A percentile compares a stretch with the other conserved stretches of the same genome.
Evolutionary conservation across 2,888 invertebrate genomes (phyloP).

Genomic region (Blastobasis lacticolella): DNA sequence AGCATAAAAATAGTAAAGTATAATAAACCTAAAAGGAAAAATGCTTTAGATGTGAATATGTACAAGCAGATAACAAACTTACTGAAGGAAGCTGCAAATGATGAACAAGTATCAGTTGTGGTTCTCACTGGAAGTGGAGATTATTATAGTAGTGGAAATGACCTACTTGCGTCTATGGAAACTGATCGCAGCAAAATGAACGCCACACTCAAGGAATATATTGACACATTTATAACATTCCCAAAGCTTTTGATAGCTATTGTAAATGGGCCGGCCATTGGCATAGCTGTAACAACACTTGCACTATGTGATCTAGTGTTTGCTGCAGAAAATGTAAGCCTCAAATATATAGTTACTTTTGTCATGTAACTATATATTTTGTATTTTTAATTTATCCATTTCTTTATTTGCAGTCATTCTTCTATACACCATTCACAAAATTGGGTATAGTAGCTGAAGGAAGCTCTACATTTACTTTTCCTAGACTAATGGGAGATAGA

Average conservation of each 20-base stretch:
- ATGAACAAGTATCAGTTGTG: slow-evolving; percentile 79
- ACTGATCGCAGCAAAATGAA: slow-evolving; percentile 18
- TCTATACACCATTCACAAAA: slow-evolving; percentile 89
- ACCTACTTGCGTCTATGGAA: slow-evolving; percentile 51
- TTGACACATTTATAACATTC: slow-evolving; percentile 86
- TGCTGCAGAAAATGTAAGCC: slow-evolving; percentile 84
- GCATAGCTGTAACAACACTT: slow-evolving; percentile 89
- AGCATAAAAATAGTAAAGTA: slow-evolving; percentile 73
- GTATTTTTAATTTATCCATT: not conserved
- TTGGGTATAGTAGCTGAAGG: slow-evolving; percentile 92
- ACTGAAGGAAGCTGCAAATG: slow-evolving; percentile 79
- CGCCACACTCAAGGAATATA: slow-evolving; percentile 71
- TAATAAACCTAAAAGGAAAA: slow-evolving; percentile 85
- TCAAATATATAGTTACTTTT: not conserved
- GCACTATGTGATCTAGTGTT: slow-evolving; percentile 92
- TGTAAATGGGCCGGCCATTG: slow-evolving; percentile 96
- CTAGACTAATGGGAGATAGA: slow-evolving; percentile 86
- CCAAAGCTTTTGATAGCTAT: slow-evolving; percentile 91
- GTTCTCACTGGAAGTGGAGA: slow-evolving; percentile 87
- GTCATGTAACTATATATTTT: not conserved
- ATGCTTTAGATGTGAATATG: slow-evolving; percentile 82
- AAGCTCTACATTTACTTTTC: slow-evolving; percentile 90
- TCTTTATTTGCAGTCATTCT: slow-evolving; percentile 81
- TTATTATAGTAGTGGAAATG: slow-evolving; percentile 91
- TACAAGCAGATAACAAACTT: slow-evolving; percentile 78